These are phyloP conservation scores for Cryptus viduatorius DNA, from an alignment of 2,888 invertebrate species.

Conservation along the genomic window DNA sequence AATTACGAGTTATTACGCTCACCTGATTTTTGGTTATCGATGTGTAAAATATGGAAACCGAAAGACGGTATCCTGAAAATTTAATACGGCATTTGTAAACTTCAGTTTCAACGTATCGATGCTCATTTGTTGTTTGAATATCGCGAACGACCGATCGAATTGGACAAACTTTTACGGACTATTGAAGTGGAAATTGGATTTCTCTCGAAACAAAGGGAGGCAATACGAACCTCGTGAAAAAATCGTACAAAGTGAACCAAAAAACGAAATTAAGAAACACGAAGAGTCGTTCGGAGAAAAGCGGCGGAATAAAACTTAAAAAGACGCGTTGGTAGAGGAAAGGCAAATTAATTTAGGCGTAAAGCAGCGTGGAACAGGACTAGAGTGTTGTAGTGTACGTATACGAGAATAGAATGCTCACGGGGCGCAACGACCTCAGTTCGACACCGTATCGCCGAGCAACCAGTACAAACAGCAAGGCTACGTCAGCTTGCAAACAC, in stretches of 20 bases:
- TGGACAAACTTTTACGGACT: too few species aligned
- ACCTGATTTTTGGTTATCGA: too few species aligned
- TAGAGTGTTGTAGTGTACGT: slow-evolving; percentile 59
- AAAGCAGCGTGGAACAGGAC: slow-evolving; percentile 61
- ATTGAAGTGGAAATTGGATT: neutral
- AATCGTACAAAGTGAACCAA: neutral
- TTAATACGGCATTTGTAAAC: too few species aligned
- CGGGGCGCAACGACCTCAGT: slow-evolving; percentile 70
- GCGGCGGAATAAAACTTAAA: slow-evolving; percentile 19
- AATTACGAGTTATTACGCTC: too few species aligned
- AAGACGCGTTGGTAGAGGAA: slow-evolving; percentile 48
- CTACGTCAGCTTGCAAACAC: slow-evolving; percentile 30
- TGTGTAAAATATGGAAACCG: too few species aligned
- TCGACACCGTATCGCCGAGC: slow-evolving; percentile 52
- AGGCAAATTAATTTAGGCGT: slow-evolving; percentile 56
- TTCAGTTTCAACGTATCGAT: too few species aligned
- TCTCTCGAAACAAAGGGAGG: neutral
- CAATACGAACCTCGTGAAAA: neutral
- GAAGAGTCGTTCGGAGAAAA: neutral
- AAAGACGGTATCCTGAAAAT: too few species aligned
- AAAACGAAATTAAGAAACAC: neutral
- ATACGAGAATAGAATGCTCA: slow-evolving; percentile 68
- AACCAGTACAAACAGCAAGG: slow-evolving; percentile 30
- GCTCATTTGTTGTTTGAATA: too few species aligned
- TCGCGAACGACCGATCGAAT: too few species aligned